Evolutionary conservation across 2,113 vertebrate genomes (phyloP).

Genomic region (Fulmarus glacialis): DNA sequence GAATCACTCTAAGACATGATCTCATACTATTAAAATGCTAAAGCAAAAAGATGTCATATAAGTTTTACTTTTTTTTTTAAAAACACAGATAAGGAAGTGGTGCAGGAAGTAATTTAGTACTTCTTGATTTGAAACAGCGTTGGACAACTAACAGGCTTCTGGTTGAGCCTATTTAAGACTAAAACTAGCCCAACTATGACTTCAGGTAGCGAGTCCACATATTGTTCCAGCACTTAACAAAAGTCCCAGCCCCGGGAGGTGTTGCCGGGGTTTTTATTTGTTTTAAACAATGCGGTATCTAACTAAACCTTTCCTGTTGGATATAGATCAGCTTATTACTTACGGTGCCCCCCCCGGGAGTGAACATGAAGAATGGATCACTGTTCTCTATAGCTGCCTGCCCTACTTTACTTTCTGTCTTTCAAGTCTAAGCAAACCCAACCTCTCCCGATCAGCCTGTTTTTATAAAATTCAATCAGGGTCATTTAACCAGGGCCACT

Average conservation of each 20-base stretch:
- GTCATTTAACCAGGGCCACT: not conserved
- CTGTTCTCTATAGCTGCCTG: not conserved
- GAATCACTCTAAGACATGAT: not conserved
- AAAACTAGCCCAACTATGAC: rapidly evolving
- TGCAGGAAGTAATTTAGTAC: not conserved
- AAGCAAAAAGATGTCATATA: not conserved
- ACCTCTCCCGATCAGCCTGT: not conserved
- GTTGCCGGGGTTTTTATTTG: not conserved
- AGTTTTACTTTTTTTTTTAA: not conserved
- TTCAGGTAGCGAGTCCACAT: rapidly evolving
- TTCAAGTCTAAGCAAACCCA: not conserved
- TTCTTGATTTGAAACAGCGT: not conserved
- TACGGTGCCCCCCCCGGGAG: not conserved
- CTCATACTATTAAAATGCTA: not conserved
- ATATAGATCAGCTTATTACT: not conserved
- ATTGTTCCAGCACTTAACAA: not conserved
- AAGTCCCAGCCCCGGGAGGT: not conserved
- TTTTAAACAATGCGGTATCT: not conserved
- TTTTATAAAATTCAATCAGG: not conserved
- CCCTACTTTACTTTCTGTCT: not conserved
- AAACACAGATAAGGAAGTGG: not conserved
- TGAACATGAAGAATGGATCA: not conserved
- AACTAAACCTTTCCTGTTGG: not conserved
- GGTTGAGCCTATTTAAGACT: not conserved
- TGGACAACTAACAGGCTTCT: not conserved